Evolutionary conservation across 2,888 invertebrate species (phyloP).

Genomic region (Tuberolachnus salignus): DNA sequence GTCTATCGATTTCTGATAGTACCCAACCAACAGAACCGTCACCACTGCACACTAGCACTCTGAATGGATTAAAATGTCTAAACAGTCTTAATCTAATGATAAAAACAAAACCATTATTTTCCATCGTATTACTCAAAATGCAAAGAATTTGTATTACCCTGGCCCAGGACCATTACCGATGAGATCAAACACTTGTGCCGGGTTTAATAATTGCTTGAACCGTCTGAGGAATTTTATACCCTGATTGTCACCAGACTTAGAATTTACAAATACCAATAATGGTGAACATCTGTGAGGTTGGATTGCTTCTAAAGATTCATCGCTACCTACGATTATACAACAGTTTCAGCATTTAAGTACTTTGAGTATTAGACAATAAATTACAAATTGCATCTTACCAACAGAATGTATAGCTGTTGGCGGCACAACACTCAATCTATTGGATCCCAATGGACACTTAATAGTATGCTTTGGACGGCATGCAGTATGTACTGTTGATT

Average conservation of each 20-base stretch:
- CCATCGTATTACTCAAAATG: neutral
- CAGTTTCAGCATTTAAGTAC: constrained; percentile 32
- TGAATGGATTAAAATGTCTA: constrained; percentile 92
- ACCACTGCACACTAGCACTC: constrained; percentile 95
- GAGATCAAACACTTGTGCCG: constrained; percentile 96
- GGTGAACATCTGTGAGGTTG: constrained; percentile 74
- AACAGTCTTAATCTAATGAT: constrained; percentile 77
- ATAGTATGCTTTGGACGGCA: constrained; percentile 81
- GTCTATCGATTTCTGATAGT: constrained; percentile 90
- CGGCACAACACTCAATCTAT: constrained; percentile 90
- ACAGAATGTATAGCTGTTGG: constrained; percentile 91
- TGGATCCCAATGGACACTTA: constrained; percentile 85
- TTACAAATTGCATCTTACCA: constrained; percentile 62
- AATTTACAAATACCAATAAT: constrained; percentile 95
- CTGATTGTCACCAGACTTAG: constrained; percentile 97
- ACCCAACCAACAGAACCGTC: constrained; percentile 99
- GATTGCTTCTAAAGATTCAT: constrained; percentile 90
- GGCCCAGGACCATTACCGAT: constrained; percentile 83
- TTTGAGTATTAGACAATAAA: neutral
- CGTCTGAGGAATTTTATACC: constrained; percentile 93
- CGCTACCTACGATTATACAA: constrained; percentile 67
- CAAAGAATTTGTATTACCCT: constrained; percentile 67
- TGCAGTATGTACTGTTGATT: constrained; percentile 87
- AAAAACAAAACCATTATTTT: constrained; percentile 46
- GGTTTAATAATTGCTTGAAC: constrained; percentile 93